phyloP scores from a whole-genome alignment of 2,113 vertebrate species.

The Macquaria australasica region DNA sequence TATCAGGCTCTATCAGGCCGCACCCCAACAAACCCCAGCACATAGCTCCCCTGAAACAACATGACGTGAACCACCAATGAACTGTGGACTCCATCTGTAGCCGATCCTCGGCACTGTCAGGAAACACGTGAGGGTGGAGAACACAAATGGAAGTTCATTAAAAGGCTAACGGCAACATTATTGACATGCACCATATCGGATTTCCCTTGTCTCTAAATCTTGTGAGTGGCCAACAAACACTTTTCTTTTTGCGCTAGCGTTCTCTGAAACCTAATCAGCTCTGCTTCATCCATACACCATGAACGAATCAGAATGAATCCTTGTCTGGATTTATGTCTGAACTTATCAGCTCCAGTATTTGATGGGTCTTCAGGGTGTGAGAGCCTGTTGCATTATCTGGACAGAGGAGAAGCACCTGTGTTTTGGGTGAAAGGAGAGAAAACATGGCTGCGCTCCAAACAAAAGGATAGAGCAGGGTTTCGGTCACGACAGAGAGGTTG shows the following conservation, averaged over 20 bases:
- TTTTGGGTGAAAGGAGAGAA: constrained; percentile 43
- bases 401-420: constrained; percentile 35
- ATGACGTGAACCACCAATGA: constrained; percentile 34
- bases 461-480: constrained; percentile 21
- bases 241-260: not conserved
- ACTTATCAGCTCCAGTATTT: constrained; percentile 2
- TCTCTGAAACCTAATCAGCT: constrained; percentile 12
- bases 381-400: constrained; percentile 16
- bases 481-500: not conserved
- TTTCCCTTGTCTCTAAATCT: constrained; percentile 20
- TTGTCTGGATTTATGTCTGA: constrained; percentile 4
- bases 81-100: constrained; percentile 55
- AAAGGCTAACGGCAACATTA: constrained; percentile 26
- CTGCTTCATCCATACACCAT: not conserved
- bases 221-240: not conserved
- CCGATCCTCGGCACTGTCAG: constrained; percentile 38
- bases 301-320: constrained; percentile 10
- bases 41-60: constrained; percentile 55
- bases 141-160: constrained; percentile 49
- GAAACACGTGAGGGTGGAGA: constrained; percentile 42
- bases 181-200: not conserved
- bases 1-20: constrained; percentile 56
- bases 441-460: constrained; percentile 21
- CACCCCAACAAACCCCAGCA: constrained; percentile 41
- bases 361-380: constrained; percentile 12